Evolutionary conservation across 2,888 invertebrate genomes (phyloP).

Genomic region (Drosophila stalkeri): DNA sequence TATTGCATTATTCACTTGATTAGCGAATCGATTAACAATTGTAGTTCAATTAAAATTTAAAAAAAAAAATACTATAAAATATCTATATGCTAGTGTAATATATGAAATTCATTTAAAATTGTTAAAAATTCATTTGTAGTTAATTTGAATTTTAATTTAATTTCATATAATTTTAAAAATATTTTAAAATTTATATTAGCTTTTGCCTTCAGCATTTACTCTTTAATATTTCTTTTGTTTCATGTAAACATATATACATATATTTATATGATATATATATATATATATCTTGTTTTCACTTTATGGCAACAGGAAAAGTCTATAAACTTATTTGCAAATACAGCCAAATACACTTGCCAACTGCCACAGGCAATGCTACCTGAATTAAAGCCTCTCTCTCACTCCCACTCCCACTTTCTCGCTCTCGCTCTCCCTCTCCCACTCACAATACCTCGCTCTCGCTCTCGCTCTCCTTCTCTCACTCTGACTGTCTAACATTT

Average conservation of each 20-base stretch:
- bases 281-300: neutral
- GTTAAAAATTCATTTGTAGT: too few relatives aligned
- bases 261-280: neutral
- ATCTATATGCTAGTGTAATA: too few relatives aligned
- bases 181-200: too few relatives aligned
- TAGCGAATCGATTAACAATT: neutral
- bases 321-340: constrained; percentile 27
- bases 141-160: too few relatives aligned
- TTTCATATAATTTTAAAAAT: too few relatives aligned
- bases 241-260: neutral
- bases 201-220: neutral
- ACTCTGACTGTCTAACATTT: neutral
- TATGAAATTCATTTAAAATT: neutral
- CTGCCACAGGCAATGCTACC: constrained; percentile 4
- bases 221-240: too few relatives aligned
- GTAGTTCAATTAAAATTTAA: too few relatives aligned
- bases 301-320: constrained; percentile 35
- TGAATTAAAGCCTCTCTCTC: neutral
- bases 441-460: neutral
- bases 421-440: neutral
- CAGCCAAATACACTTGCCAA: constrained; percentile 4
- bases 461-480: neutral
- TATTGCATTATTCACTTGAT: neutral
- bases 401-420: neutral
- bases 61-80: too few relatives aligned